Evolutionary conservation across 2,888 invertebrate species (phyloP).

Genomic region (Tricholauxania praeusta): DNA sequence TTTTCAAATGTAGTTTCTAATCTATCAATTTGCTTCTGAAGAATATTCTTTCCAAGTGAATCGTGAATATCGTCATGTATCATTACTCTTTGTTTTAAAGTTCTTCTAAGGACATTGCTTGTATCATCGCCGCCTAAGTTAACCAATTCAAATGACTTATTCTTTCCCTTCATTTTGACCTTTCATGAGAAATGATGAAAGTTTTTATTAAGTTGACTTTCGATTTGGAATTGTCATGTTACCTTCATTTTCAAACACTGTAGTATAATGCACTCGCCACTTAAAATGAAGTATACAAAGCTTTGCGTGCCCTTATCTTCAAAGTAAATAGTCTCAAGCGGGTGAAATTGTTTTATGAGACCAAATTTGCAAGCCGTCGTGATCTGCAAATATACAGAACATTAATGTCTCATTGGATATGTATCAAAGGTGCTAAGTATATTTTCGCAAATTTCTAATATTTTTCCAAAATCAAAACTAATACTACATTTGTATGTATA

Average conservation of each 20-base stretch:
- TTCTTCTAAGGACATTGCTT: too few species aligned
- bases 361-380: slow-evolving; percentile 54
- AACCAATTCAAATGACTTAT: slow-evolving; percentile 46
- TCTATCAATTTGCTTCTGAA: too few species aligned
- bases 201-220: neutral
- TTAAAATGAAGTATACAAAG: slow-evolving; percentile 63
- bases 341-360: slow-evolving; percentile 58
- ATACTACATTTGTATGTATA: too few species aligned
- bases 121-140: slow-evolving; percentile 34
- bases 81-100: too few species aligned
- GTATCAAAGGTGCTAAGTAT: too few species aligned
- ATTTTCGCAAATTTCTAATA: too few species aligned
- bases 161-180: slow-evolving; percentile 30
- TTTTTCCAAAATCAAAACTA: too few species aligned
- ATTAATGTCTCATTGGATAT: too few species aligned
- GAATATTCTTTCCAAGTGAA: too few species aligned
- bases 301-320: slow-evolving; percentile 58
- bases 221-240: neutral
- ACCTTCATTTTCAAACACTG: slow-evolving; percentile 62
- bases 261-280: slow-evolving; percentile 64
- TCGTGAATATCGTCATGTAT: too few species aligned
- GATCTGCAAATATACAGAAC: slow-evolving; percentile 44
- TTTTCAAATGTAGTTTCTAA: too few species aligned
- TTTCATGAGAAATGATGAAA: slow-evolving; percentile 39
- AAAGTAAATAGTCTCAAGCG: slow-evolving; percentile 60